Conservation (phyloP, 37 sponge, comb jelly and placozoan genomes). For the Cliona cf. orientalis region DNA sequence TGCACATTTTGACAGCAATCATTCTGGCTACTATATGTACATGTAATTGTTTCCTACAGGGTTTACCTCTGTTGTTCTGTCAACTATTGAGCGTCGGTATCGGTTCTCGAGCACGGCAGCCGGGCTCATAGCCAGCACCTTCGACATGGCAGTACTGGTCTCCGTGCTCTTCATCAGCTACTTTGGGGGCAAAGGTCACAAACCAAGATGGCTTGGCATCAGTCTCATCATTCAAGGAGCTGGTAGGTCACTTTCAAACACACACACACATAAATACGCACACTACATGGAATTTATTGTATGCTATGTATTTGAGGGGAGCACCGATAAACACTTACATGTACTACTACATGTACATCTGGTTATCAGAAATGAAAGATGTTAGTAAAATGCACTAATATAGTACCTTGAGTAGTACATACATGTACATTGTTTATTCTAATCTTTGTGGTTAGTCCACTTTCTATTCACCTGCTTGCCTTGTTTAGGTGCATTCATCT, state of each 20-base stretch:
- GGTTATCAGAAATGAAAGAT: too few species aligned
- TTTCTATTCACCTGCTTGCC: neutral
- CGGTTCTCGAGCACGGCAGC: slow-evolving; percentile 60
- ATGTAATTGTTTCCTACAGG: slow-evolving; percentile 21
- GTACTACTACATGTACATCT: too few species aligned
- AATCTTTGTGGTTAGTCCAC: too few species aligned
- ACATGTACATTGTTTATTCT: too few species aligned
- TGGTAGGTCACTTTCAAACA: slow-evolving; percentile 8
- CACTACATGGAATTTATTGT: neutral
- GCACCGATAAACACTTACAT: neutral
- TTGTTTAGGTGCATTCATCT: slow-evolving; percentile 50
- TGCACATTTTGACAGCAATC: too few species aligned
- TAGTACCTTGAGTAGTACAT: too few species aligned
- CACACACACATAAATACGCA: neutral
- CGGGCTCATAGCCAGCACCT: slow-evolving; percentile 67
- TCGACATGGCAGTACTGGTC: slow-evolving; percentile 65
- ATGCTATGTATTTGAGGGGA: neutral
- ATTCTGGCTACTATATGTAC: neutral
- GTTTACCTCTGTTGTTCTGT: slow-evolving; percentile 72
- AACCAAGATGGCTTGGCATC: slow-evolving; percentile 77
- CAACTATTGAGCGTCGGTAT: slow-evolving; percentile 76
- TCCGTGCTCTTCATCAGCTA: slow-evolving; percentile 76
- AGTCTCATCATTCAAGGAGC: slow-evolving; percentile 64
- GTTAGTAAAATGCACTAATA: too few species aligned
- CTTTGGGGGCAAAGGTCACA: slow-evolving; percentile 84